Evolutionary conservation across 1,140 invertebrate genomes (phyloP), one percentile per base, ranked within the genome.

Genomic region (Tetramorium alpestre): DNA sequence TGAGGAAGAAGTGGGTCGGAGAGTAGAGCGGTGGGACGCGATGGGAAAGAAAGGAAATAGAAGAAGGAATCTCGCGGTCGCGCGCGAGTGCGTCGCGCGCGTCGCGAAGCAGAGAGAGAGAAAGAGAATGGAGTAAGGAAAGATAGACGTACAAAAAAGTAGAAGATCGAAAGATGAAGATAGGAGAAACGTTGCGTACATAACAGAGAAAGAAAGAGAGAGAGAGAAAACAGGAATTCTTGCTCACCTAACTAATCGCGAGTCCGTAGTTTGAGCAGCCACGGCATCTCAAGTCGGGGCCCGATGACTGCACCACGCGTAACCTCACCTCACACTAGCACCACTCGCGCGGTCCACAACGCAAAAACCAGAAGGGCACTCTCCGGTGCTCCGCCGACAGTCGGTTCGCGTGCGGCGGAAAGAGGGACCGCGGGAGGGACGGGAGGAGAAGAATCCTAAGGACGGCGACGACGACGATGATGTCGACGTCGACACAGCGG

Each of bases 211-310:
- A 49, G 38, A 44, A 41, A 25, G 33, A 22, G 11, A 22, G 41
- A 41, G 33, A 41, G 51, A 22, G n/a, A 18, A 72, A 58, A n/a
- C 41, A 28, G 25, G 22, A 58, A 62, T 38, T 51, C 22, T 75
- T 56, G 86, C 93, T 95, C 89, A 95, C 95, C 95, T 94, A 93
- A 92, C 94, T 95, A 95, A 93, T 94, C 94, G 94, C 93, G 91
- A 92, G 92, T 95, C 94, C 93, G 93, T 91, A 91, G 91, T 92
- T 92, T 88, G 85, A 91, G 82, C 92, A 93, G 93, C 93, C 94
- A 93, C 94, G 94, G 94, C 95, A 95, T 95, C 93, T 94, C 94
- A 94, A 91, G 65, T 69, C 93, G 93, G 93, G 93, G 93, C 90
- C 91, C 54, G 88, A 73, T 56, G 41, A 62, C 28, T 91, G 89